Conservation (phyloP, 2,113 vertebrate species). For the Stomatorhinus ivindoensis region DNA sequence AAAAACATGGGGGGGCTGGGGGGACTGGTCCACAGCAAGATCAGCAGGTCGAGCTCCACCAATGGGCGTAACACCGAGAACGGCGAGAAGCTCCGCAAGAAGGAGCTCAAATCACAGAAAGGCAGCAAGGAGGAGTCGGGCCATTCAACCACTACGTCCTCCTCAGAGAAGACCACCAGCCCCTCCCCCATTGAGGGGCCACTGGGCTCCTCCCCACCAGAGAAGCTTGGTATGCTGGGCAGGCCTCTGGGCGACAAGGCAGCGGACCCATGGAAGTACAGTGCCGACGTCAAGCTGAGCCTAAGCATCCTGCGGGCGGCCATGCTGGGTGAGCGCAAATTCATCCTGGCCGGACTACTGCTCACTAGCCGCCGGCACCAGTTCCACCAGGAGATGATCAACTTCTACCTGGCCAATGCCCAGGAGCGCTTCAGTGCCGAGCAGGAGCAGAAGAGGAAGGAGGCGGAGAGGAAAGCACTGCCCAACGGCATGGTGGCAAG, state of each 20-base stretch:
- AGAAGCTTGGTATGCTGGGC: conserved; percentile 49
- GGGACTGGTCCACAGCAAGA: conserved; percentile 90
- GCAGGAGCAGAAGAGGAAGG: conserved; percentile 87
- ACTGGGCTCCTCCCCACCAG: conserved; percentile 53
- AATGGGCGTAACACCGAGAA: conserved; percentile 72
- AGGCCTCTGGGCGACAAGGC: conserved; percentile 67
- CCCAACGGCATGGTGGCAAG: conserved; percentile 45
- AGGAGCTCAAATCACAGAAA: conserved; percentile 67
- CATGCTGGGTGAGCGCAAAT: conserved; percentile 97
- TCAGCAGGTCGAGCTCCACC: conserved; percentile 77
- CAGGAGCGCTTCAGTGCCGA: conserved; percentile 96
- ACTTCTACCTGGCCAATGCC: conserved; percentile 88
- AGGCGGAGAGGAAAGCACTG: conserved; percentile 61
- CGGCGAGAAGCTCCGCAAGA: conserved; percentile 61
- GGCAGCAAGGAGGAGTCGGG: conserved; percentile 86
- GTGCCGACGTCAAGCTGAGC: conserved; percentile 97
- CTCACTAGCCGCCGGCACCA: conserved; percentile 94
- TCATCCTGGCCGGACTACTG: conserved; percentile 92
- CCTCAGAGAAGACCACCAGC: conserved; percentile 84
- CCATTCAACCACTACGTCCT: conserved; percentile 82
- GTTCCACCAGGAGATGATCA: conserved; percentile 98
- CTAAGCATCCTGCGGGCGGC: conserved; percentile 94
- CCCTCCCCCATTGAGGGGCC: conserved; percentile 83
- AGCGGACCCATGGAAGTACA: conserved; percentile 89
- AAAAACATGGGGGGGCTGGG: conserved; percentile 98